Conservation (phyloP, 2,888 invertebrate genomes). For the Cartodere bifasciata region DNA sequence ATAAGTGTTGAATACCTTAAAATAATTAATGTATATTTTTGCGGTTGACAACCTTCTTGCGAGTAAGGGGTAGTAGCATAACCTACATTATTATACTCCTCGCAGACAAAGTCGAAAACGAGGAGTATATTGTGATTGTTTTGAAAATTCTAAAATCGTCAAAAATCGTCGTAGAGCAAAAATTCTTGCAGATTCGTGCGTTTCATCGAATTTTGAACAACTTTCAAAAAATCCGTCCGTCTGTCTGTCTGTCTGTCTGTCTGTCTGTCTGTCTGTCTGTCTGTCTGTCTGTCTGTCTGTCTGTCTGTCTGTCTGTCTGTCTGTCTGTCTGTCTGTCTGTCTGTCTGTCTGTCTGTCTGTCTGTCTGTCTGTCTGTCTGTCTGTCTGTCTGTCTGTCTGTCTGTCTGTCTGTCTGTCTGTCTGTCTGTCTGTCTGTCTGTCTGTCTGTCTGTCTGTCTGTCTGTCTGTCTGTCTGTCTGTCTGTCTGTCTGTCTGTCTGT, state of each 20-base stretch:
- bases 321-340: slow-evolving; percentile 3
- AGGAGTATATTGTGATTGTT: no score
- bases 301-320: slow-evolving; percentile 5
- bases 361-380: slow-evolving; percentile 1
- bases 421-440: slow-evolving; percentile 1
- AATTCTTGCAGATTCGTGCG: no score
- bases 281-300: slow-evolving; percentile 5
- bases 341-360: slow-evolving; percentile 2
- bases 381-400: slow-evolving; percentile 1
- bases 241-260: slow-evolving; percentile 5
- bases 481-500: slow-evolving; percentile 1
- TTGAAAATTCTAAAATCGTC: no score
- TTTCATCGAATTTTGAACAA: no score
- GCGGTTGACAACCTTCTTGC: no score
- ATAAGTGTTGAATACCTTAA: no score
- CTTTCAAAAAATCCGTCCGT: no score
- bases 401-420: slow-evolving; percentile 1
- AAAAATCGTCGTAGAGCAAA: no score
- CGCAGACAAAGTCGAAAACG: no score
- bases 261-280: slow-evolving; percentile 5
- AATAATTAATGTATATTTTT: no score
- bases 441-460: slow-evolving; percentile 1
- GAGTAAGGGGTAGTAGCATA: no score
- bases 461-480: slow-evolving; percentile 1
- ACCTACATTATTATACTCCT: no score